A percentile compares a stretch with the other conserved stretches of the same genome.
phyloP scores from a whole-genome alignment of 2,113 vertebrate species.

The Corythornis cristatus region DNA sequence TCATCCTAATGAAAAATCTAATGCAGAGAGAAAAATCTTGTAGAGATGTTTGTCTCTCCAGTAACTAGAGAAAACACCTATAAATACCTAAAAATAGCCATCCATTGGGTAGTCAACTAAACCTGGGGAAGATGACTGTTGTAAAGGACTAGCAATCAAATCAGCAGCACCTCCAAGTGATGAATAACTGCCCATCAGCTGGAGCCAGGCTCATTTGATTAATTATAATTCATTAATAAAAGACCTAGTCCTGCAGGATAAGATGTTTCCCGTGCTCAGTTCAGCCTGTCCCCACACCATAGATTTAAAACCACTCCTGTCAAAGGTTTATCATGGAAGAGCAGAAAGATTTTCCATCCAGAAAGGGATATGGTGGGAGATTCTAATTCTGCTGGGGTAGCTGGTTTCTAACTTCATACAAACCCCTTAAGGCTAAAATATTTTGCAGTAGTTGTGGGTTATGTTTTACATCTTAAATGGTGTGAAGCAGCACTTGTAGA shows the following conservation, averaged over 20 bases:
- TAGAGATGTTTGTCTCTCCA: background rate
- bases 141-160: background rate
- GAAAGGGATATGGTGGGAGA: rapidly evolving
- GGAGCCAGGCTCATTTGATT: background rate
- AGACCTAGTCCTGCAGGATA: background rate
- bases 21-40: background rate
- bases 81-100: background rate
- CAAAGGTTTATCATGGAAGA: background rate
- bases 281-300: background rate
- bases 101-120: background rate
- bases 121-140: background rate
- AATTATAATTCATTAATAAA: conserved; percentile 3
- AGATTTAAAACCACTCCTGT: background rate
- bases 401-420: background rate
- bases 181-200: background rate
- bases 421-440: background rate
- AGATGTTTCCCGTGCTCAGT: background rate
- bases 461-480: background rate
- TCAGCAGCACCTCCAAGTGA: background rate
- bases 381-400: background rate
- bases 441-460: background rate
- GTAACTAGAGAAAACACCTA: background rate
- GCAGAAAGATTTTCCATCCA: background rate
- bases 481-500: conserved; percentile 7
- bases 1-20: background rate